Conservation (phyloP, 2,113 vertebrate species). For the Podarcis raffonei region DNA sequence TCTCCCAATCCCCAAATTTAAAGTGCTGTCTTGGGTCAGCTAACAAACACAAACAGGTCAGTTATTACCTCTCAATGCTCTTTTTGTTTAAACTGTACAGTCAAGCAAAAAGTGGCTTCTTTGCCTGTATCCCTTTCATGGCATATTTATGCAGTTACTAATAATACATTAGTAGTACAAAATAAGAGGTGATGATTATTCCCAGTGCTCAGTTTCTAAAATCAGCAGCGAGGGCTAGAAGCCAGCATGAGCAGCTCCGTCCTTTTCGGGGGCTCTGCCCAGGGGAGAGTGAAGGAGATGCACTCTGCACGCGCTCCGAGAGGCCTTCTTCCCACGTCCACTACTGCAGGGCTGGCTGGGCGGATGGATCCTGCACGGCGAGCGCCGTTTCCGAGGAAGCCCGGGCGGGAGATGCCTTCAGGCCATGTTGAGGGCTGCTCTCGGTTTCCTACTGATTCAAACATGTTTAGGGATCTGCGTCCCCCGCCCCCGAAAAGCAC, state of each 20-base stretch:
- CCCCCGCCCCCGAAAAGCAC: too few species aligned
- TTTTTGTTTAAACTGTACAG: neutral
- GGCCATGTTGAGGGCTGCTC: too few species aligned
- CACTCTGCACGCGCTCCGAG: too few species aligned
- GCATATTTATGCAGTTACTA: neutral
- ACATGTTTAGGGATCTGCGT: too few species aligned
- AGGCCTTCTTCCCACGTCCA: too few species aligned
- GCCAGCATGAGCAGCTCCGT: too few species aligned
- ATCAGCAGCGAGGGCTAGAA: neutral
- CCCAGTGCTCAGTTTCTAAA: neutral
- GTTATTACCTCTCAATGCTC: neutral
- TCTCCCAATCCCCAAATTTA: too few species aligned
- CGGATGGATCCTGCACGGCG: neutral
- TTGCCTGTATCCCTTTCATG: neutral
- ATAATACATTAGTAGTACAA: neutral
- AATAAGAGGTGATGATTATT: neutral
- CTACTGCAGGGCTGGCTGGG: neutral
- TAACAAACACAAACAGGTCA: neutral
- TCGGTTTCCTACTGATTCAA: too few species aligned
- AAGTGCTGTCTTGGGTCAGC: neutral
- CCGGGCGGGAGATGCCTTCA: neutral
- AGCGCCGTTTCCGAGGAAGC: neutral
- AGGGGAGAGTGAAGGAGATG: neutral
- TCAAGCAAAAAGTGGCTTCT: neutral
- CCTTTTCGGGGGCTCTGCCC: neutral